These are phyloP conservation scores for Balaenoptera acutorostrata DNA, from an alignment of 2,113 vertebrate species.

Conservation along the genomic window DNA sequence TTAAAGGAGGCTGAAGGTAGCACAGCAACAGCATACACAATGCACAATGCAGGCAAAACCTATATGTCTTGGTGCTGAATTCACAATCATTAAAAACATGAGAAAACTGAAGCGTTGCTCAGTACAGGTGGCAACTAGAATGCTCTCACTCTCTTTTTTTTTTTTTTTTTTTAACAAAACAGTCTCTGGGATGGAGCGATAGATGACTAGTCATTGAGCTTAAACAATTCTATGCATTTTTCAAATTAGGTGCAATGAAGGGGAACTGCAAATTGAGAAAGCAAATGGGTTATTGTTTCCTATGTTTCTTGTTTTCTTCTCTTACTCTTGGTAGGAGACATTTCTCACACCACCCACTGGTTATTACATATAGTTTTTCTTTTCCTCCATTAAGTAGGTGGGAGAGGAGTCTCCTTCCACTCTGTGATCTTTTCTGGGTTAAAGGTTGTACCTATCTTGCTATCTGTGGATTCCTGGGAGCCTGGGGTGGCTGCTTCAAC, in stretches of 20 bases:
- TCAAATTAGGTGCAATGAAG: constrained; percentile 65
- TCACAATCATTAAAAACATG: constrained; percentile 42
- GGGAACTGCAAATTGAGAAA: constrained; percentile 54
- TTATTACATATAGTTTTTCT: neutral
- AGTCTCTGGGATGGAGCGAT: constrained; percentile 44
- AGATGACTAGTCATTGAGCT: constrained; percentile 56
- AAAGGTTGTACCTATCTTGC: neutral
- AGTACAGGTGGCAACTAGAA: neutral
- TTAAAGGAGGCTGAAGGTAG: neutral
- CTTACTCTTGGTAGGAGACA: neutral
- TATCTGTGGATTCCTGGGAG: neutral
- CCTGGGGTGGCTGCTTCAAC: neutral
- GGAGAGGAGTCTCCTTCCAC: fast-evolving
- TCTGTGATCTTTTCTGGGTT: neutral
- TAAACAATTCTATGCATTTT: constrained; percentile 61
- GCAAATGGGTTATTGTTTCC: constrained; percentile 53
- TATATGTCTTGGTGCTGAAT: neutral
- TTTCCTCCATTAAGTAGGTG: neutral
- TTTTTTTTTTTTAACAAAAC: neutral
- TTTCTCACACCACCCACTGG: neutral
- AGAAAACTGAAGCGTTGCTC: neutral
- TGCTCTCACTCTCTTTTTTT: neutral
- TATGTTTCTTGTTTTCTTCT: constrained; percentile 29
- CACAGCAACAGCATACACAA: neutral
- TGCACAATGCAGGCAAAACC: neutral